phyloP scores from a whole-genome alignment of 2,797 vertebrate species.

The Mallotus villosus region DNA sequence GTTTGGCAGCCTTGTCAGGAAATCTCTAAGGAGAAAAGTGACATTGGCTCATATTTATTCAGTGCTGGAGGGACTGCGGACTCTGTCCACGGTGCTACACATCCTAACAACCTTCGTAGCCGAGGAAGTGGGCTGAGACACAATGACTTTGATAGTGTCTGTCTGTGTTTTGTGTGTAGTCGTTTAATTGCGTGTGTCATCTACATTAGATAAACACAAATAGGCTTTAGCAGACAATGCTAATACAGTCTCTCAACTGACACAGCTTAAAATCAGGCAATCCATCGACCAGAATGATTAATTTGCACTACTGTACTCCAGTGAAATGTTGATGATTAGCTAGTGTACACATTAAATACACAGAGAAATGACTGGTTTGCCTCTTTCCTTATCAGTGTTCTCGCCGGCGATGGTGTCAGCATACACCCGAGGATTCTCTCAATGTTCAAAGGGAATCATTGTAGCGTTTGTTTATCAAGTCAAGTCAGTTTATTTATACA shows the following conservation, averaged over 20 bases:
- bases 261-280: no score
- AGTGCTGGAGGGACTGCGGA: not conserved
- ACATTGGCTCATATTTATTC: constrained; percentile 1
- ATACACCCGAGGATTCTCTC: no score
- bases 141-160: not conserved
- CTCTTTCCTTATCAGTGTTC: constrained; percentile 50
- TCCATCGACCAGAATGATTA: no score
- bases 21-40: not conserved
- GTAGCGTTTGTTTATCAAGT: no score
- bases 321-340: constrained; percentile 36
- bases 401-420: not conserved
- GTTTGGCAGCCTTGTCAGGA: not conserved
- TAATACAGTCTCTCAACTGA: not conserved
- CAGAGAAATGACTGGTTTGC: constrained; percentile 58
- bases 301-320: no score
- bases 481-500: no score
- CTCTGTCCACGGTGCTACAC: not conserved
- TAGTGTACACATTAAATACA: constrained; percentile 41
- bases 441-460: no score
- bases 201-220: no score
- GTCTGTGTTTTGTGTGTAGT: no score
- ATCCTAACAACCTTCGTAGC: not conserved
- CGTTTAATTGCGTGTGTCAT: no score
- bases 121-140: not conserved
- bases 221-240: not conserved